Base-by-base conservation (phyloP, 1,140 invertebrate genomes). In the Heliconius hermathena region DNA sequence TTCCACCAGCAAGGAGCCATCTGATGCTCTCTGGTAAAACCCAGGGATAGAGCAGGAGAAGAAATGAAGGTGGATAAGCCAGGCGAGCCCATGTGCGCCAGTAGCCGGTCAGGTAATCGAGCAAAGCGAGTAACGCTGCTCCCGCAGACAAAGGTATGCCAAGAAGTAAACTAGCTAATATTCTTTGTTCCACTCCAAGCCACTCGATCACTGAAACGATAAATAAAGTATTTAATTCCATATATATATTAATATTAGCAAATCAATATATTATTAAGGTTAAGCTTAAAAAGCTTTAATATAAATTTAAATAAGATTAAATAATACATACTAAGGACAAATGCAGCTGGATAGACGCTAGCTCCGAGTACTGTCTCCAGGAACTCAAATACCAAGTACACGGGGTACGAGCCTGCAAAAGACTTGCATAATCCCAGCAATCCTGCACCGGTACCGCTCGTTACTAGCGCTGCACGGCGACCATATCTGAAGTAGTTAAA, bases 1-100 rank as follows among this genome's bases (percentile, higher is more conserved):
- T 96, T 9, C 96, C 96, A 54, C 96, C 96, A 3, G 97, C 96
- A 41, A 97, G 88, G 13, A 98, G 94, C 98, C 98, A 98, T 82
- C 97, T 94, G 36, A 97, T 94, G 54, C 96, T 97, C 93, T 97
- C 96, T 0, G 96, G 96, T n/a, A 97, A 86, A 57, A 96, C 86
- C 93, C 96, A 96, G 13, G 96, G 96, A 84, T 97, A 96, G 2
- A 95, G 90, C 13, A 97, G 88, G 26, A 97, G 95, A 1, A 97
- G 89, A 20, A 98, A 87, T 13, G 96, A 96, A 0, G 97, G 96
- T 0, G 95, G 92, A 78, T 97, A 98, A 6, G 97, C 95, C 6
- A 96, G 90, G 13, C 97, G 95, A 20, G 97, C 95, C 81, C 97
- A 92, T 52, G 92, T 87, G 54, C 97, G 95, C 97, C 97, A 98